A percentile compares a stretch with the other conserved stretches of the same genome.
Conservation (phyloP, 2,797 vertebrate genomes). For the Gallinago nigripennis region DNA sequence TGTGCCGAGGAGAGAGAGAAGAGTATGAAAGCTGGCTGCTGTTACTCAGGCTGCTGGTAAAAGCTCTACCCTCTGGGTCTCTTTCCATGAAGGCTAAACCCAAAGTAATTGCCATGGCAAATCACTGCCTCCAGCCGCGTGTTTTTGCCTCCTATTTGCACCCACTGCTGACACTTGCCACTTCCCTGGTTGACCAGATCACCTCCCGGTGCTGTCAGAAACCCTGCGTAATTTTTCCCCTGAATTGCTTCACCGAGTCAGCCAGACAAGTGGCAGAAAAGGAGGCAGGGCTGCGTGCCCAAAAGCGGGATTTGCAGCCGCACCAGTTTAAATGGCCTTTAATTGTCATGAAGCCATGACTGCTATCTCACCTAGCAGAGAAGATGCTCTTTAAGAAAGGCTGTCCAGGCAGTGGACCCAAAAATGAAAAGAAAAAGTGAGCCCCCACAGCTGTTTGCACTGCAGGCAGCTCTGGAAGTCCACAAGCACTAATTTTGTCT, state of each 20-base stretch:
- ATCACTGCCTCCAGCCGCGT: neutral
- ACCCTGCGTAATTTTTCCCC: neutral
- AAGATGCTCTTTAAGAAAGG: neutral
- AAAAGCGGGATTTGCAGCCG: neutral
- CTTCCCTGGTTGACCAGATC: neutral
- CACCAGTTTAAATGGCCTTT: neutral
- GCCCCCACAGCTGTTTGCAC: neutral
- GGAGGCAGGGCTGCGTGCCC: neutral
- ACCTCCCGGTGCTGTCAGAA: neutral
- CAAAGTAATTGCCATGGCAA: neutral
- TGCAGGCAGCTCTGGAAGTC: neutral
- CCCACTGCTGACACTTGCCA: fast-evolving
- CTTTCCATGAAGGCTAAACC: neutral
- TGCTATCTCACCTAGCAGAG: neutral
- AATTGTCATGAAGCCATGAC: neutral
- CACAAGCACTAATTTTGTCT: neutral
- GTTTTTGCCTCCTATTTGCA: neutral
- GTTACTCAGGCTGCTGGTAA: neutral
- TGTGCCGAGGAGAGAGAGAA: neutral
- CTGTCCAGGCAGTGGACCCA: neutral
- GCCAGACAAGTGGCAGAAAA: neutral
- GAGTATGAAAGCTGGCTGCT: neutral
- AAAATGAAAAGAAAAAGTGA: neutral
- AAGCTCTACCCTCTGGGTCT: neutral
- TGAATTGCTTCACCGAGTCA: neutral